These are phyloP conservation scores for Wasmannia auropunctata DNA, from an alignment of 1,140 invertebrate genomes.

Conservation along the genomic window DNA sequence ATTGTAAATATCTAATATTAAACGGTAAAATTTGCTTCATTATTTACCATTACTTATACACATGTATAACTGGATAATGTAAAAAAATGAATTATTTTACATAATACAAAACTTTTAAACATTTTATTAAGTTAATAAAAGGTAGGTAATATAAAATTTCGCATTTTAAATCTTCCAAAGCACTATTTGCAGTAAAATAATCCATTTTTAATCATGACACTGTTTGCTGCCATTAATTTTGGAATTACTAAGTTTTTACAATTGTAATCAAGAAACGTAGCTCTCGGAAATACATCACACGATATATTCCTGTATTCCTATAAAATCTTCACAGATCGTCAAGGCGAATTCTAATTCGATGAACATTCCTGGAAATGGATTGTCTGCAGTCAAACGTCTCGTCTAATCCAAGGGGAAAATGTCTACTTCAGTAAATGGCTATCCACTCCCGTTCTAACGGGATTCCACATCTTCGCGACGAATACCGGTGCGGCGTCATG, in stretches of 20 bases:
- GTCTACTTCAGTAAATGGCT: slow-evolving; percentile 65
- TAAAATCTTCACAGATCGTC: slow-evolving; percentile 29
- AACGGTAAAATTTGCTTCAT: too few relatives aligned
- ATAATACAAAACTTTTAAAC: too few relatives aligned
- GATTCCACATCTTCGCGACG: slow-evolving; percentile 68
- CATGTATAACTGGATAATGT: too few relatives aligned
- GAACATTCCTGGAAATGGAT: slow-evolving; percentile 54
- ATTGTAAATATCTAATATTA: too few relatives aligned
- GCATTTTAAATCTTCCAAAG: neutral
- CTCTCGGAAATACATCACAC: neutral
- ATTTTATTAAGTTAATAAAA: neutral
- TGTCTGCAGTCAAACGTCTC: slow-evolving; percentile 67
- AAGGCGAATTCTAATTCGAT: slow-evolving; percentile 61
- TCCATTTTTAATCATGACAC: neutral
- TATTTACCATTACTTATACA: too few relatives aligned
- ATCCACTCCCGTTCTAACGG: slow-evolving; percentile 50
- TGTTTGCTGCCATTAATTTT: too few relatives aligned
- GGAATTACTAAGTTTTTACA: too few relatives aligned
- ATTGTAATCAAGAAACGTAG: neutral
- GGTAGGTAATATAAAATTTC: neutral
- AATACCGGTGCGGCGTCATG: slow-evolving; percentile 1
- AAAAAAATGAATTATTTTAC: too few relatives aligned
- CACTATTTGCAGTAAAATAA: neutral
- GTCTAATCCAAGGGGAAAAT: slow-evolving; percentile 62
- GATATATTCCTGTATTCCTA: too few relatives aligned